Evolutionary conservation across 92 coral and sea anemone species (phyloP).

Genomic region (Porites cylindrica): DNA sequence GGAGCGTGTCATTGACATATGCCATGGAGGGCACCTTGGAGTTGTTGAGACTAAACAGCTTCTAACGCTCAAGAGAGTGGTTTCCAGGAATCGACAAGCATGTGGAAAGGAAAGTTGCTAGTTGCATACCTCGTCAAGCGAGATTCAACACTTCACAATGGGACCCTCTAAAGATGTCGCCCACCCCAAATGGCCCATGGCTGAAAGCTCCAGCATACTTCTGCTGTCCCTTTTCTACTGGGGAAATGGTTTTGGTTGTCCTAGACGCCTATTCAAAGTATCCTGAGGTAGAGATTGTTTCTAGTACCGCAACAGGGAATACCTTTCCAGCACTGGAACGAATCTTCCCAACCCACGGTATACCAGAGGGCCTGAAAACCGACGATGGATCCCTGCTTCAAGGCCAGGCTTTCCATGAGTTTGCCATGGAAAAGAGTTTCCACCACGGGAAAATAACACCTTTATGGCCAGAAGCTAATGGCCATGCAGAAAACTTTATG

Average conservation of each 20-base stretch:
- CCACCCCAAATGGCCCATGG: slow-evolving; percentile 40
- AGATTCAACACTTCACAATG: neutral
- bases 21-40: slow-evolving; percentile 36
- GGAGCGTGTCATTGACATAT: neutral
- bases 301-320: slow-evolving; percentile 9
- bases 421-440: slow-evolving; percentile 28
- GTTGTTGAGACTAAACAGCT: slow-evolving; percentile 41
- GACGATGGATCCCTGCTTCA: slow-evolving; percentile 28
- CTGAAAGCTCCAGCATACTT: slow-evolving; percentile 15
- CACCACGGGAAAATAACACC: slow-evolving; percentile 35
- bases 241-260: slow-evolving; percentile 20
- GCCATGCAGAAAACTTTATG: slow-evolving; percentile 28
- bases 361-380: slow-evolving; percentile 24
- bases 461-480: slow-evolving; percentile 46
- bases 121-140: slow-evolving; percentile 44
- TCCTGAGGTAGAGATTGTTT: slow-evolving; percentile 19
- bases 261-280: slow-evolving; percentile 22
- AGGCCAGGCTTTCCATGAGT: slow-evolving; percentile 5
- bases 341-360: slow-evolving; percentile 40
- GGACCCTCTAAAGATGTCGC: slow-evolving; percentile 26
- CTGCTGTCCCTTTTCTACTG: slow-evolving; percentile 34
- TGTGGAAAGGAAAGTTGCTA: slow-evolving; percentile 2
- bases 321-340: neutral
- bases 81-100: slow-evolving; percentile 49
- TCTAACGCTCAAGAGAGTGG: slow-evolving; percentile 28